A percentile compares a stretch with the other conserved stretches of the same genome.
phyloP scores from a whole-genome alignment of 2,888 invertebrate genomes.

The Ganaspis brasiliensis region DNA sequence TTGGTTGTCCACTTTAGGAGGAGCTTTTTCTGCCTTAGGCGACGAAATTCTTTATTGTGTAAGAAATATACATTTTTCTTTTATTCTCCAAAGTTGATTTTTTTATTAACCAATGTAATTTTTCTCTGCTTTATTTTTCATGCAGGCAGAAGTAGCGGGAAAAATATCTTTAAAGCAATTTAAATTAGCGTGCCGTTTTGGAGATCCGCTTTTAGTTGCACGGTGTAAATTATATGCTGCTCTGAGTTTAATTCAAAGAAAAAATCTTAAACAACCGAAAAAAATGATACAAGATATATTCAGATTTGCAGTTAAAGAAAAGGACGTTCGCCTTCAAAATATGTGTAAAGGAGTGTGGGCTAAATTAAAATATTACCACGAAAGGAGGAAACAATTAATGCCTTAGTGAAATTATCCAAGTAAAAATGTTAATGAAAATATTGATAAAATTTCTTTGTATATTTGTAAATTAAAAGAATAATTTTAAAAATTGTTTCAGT shows the following conservation, averaged over 20 bases:
- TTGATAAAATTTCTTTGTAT: background rate
- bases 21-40: constrained; percentile 97
- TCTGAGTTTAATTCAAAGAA: constrained; percentile 93
- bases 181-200: constrained; percentile 89
- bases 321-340: constrained; percentile 86
- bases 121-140: constrained; percentile 64
- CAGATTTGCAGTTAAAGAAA: constrained; percentile 79
- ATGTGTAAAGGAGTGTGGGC: constrained; percentile 96
- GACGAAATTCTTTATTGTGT: constrained; percentile 91
- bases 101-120: too few species aligned
- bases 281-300: constrained; percentile 84
- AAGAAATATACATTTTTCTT: constrained; percentile 74
- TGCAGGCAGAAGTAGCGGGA: constrained; percentile 93
- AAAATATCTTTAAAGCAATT: constrained; percentile 93
- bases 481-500: background rate
- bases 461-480: constrained; percentile 25
- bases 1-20: constrained; percentile 97
- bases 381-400: constrained; percentile 40
- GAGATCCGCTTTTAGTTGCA: constrained; percentile 90
- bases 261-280: constrained; percentile 85
- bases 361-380: constrained; percentile 86
- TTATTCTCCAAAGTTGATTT: constrained; percentile 6
- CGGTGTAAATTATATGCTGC: constrained; percentile 94
- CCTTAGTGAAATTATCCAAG: background rate
- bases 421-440: background rate